Conservation (phyloP, 2,888 invertebrate species). For the Patella caerulea region DNA sequence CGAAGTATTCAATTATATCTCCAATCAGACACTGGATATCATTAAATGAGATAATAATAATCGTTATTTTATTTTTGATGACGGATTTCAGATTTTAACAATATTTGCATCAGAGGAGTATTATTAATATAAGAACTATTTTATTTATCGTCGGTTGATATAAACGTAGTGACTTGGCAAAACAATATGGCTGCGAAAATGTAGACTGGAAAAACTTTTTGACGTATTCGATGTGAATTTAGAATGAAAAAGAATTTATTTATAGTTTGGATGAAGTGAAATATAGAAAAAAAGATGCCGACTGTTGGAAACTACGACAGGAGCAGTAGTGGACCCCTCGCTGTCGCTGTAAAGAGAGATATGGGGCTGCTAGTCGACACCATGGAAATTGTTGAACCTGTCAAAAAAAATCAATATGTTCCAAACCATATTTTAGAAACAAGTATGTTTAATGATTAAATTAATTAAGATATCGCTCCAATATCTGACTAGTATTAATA, state of each 20-base stretch:
- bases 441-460: constrained; percentile 41
- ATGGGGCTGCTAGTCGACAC: constrained; percentile 56
- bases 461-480: too few relatives aligned
- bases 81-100: too few relatives aligned
- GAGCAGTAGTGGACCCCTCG: constrained; percentile 23
- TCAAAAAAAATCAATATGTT: constrained; percentile 47
- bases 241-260: background rate
- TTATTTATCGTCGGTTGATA: background rate
- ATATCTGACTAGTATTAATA: too few relatives aligned
- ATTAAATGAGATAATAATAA: too few relatives aligned
- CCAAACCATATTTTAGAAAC: constrained; percentile 64
- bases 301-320: background rate
- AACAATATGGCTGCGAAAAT: constrained; percentile 4
- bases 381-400: constrained; percentile 63
- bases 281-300: background rate
- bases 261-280: background rate
- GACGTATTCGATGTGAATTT: background rate
- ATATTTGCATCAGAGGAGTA: too few relatives aligned
- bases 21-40: too few relatives aligned
- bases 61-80: too few relatives aligned
- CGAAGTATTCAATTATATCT: too few relatives aligned
- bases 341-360: constrained; percentile 26
- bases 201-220: background rate
- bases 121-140: background rate
- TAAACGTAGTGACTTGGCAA: background rate